Percentiles rank a stretch among this genome's conserved stretches.
Evolutionary conservation across 2,113 vertebrate species (phyloP).

Genomic region (Eudorcas thomsonii): DNA sequence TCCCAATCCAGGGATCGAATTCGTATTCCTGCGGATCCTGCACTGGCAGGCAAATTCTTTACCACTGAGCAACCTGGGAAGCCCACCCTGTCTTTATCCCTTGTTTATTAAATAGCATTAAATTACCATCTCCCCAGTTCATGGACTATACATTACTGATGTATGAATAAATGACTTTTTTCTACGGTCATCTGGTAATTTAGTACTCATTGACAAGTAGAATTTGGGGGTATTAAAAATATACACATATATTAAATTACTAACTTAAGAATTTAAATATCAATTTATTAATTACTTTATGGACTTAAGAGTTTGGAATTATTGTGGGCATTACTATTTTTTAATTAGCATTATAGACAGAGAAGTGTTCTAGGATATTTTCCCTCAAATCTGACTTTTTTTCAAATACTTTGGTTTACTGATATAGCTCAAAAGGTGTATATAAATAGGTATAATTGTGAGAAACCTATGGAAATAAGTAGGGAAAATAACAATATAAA

Average conservation of each 20-base stretch:
- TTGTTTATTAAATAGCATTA: background rate
- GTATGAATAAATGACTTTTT: background rate
- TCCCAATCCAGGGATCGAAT: background rate
- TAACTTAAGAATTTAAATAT: background rate
- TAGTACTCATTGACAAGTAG: background rate
- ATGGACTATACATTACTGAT: background rate
- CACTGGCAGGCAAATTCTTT: background rate
- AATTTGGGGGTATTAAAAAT: background rate
- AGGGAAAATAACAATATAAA: background rate
- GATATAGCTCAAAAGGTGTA: background rate
- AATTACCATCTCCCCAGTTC: background rate
- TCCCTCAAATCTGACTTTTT: background rate
- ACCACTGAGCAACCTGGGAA: background rate
- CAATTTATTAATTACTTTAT: background rate
- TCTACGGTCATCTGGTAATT: background rate
- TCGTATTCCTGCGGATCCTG: accelerated
- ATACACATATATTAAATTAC: background rate
- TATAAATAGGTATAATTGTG: background rate
- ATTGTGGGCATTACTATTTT: background rate
- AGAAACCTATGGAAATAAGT: background rate
- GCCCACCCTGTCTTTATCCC: background rate
- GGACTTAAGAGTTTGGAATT: background rate
- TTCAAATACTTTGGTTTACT: background rate
- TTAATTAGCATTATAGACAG: background rate
- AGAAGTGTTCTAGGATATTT: background rate